Percentiles rank a stretch among this genome's conserved stretches.
phyloP scores from a whole-genome alignment of 2,888 invertebrate genomes.

The Cosmorhoe ocellata region DNA sequence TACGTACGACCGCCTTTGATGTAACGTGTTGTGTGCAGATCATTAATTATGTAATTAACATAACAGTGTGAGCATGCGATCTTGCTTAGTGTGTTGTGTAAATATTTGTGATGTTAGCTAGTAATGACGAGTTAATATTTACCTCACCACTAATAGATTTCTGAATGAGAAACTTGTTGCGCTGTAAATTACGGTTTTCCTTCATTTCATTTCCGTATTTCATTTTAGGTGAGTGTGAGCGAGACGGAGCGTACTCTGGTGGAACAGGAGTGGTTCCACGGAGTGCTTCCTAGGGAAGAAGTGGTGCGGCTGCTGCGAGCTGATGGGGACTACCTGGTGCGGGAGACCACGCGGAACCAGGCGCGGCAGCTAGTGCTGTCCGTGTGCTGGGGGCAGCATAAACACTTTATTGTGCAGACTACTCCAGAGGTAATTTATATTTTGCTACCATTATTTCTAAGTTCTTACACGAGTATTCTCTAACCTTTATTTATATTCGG shows the following conservation, averaged over 20 bases:
- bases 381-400: constrained; percentile 97
- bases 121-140: constrained; percentile 8
- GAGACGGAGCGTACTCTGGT: constrained; percentile 87
- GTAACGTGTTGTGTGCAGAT: constrained; percentile 32
- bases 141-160: constrained; percentile 15
- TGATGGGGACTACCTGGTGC: constrained; percentile 96
- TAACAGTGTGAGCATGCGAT: constrained; percentile 37
- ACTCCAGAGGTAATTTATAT: constrained; percentile 89
- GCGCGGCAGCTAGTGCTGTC: constrained; percentile 96
- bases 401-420: constrained; percentile 98
- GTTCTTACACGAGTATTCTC: no score
- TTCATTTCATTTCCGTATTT: neutral
- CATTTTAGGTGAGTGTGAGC: constrained; percentile 65
- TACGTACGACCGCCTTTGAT: constrained; percentile 41
- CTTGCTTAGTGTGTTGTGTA: constrained; percentile 22
- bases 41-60: constrained; percentile 38
- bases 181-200: neutral
- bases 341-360: constrained; percentile 95
- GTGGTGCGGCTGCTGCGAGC: constrained; percentile 94
- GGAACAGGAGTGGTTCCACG: constrained; percentile 99
- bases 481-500: no score
- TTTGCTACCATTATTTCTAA: neutral
- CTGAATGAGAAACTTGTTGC: neutral
- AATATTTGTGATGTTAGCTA: constrained; percentile 22
- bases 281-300: constrained; percentile 97